A percentile compares a stretch with the other conserved stretches of the same genome.
phyloP scores from a whole-genome alignment of 2,113 vertebrate species.

The Zosterops lateralis region DNA sequence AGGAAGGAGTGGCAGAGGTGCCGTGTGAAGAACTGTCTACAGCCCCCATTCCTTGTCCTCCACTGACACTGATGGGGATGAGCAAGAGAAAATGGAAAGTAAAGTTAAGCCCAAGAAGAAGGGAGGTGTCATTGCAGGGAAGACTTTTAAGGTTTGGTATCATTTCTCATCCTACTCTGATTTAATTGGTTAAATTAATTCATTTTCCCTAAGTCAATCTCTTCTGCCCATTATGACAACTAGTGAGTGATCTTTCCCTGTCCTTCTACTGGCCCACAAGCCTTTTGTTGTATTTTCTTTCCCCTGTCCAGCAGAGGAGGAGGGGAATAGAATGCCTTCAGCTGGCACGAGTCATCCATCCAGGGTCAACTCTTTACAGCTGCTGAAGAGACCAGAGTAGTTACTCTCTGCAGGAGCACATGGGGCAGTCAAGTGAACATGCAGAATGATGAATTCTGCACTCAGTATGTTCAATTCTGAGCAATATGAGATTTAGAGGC shows the following conservation, averaged over 20 bases:
- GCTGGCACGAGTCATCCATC: neutral
- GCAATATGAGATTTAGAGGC: neutral
- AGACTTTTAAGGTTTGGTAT: neutral
- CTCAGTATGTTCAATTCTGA: neutral
- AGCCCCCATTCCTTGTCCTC: neutral
- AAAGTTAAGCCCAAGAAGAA: neutral
- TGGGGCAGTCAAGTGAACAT: neutral
- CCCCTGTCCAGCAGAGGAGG: no score
- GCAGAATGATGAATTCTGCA: neutral
- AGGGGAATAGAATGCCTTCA: neutral
- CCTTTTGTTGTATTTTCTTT: neutral
- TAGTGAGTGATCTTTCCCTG: neutral
- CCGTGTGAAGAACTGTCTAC: neutral
- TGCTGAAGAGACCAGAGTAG: neutral
- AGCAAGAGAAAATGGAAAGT: neutral
- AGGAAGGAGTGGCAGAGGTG: neutral
- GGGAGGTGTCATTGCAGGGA: accelerated
- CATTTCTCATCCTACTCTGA: neutral
- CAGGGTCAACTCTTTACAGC: neutral
- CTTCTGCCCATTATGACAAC: neutral
- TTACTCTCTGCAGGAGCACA: neutral
- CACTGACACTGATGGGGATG: neutral
- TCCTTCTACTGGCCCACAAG: accelerated
- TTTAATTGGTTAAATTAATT: neutral
- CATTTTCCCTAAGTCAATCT: neutral